phyloP scores from a whole-genome alignment of 2,113 vertebrate species.

The Lophochroa leadbeateri region DNA sequence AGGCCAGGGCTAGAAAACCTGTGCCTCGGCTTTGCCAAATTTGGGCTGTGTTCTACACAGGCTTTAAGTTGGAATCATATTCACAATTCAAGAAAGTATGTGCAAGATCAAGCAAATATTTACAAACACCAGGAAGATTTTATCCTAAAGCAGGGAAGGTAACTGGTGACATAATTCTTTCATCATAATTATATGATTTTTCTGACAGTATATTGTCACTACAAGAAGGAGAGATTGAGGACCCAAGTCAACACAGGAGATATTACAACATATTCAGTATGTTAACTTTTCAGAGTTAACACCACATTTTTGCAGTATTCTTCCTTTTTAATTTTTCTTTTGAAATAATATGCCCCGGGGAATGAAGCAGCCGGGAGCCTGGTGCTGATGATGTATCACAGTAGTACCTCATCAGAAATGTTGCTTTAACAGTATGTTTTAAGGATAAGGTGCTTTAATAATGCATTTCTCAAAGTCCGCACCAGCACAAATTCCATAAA shows the following conservation, averaged over 20 bases:
- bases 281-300: background rate
- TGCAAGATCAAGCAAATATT: background rate
- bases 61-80: background rate
- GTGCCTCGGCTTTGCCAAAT: background rate
- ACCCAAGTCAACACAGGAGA: background rate
- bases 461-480: background rate
- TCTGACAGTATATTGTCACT: background rate
- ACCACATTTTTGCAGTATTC: background rate
- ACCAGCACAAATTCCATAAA: background rate
- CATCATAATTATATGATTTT: background rate
- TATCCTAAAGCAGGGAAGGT: background rate
- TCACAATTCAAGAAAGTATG: background rate
- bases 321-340: background rate
- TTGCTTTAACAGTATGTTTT: constrained; percentile 7
- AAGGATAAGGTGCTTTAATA: background rate
- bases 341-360: background rate
- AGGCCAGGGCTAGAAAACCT: background rate
- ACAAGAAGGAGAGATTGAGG: background rate
- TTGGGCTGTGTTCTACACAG: background rate
- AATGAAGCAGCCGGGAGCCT: background rate
- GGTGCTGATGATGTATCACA: constrained; percentile 17
- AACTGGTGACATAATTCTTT: background rate
- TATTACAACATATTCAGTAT: background rate
- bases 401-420: constrained; percentile 14
- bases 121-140: background rate